These are phyloP conservation scores for Phoenicopterus ruber DNA, from an alignment of 2,113 vertebrate genomes.

Conservation along the genomic window DNA sequence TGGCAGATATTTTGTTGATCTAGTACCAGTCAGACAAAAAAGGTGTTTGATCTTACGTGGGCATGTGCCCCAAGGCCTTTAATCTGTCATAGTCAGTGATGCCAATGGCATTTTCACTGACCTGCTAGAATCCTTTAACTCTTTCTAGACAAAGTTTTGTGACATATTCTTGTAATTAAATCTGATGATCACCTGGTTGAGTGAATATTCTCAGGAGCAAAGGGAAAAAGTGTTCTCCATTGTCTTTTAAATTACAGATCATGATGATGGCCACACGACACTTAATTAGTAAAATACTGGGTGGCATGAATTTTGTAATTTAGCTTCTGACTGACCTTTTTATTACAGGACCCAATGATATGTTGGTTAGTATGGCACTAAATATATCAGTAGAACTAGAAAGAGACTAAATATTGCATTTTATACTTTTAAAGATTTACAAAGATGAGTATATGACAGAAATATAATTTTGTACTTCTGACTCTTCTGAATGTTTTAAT, in stretches of 20 bases:
- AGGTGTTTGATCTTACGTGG: not conserved
- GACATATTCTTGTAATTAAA: slow-evolving; percentile 18
- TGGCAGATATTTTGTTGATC: slow-evolving; percentile 32
- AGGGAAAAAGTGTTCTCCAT: not conserved
- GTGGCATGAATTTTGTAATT: not conserved
- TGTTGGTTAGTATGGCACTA: not conserved
- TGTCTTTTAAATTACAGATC: not conserved
- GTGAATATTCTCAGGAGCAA: not conserved
- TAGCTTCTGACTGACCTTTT: not conserved
- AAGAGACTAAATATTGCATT: not conserved
- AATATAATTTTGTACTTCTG: not conserved
- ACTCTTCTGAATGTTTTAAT: not conserved
- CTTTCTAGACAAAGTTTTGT: slow-evolving; percentile 29
- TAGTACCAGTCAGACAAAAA: slow-evolving; percentile 33
- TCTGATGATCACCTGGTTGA: not conserved
- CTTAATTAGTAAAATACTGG: not conserved
- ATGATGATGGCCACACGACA: not conserved
- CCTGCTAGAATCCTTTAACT: slow-evolving; percentile 40
- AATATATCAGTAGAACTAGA: not conserved
- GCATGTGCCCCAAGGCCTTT: not conserved
- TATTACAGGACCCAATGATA: not conserved
- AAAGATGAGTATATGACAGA: not conserved
- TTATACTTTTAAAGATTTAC: not conserved
- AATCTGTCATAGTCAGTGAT: slow-evolving; percentile 29
- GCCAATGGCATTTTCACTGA: slow-evolving; percentile 26